Evolutionary conservation across 2,888 invertebrate species (phyloP), one percentile per base, ranked within the genome.

Genomic region (Pyrgus malvae): DNA sequence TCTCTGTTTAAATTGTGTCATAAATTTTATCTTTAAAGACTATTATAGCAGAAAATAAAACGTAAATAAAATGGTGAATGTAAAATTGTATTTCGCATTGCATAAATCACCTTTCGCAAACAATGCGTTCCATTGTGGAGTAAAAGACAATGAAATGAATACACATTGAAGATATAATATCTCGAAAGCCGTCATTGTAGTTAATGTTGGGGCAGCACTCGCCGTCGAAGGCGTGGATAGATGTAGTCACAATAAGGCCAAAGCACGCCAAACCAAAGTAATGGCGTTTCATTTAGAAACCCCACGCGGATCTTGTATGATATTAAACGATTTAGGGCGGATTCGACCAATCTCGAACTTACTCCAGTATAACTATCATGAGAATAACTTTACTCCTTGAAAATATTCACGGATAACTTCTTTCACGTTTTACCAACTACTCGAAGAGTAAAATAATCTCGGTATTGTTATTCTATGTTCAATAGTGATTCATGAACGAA

Each of bases 131-230:
- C 38, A 53, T 53, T 53, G 45, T 53, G 31, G 16, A 53, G 37
- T 53, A 11, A 38, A 53, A 38, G 35, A 51, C 21, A 53, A 53
- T 53, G 53, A 53, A 53, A 53, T 38, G 37, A 45, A 53, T 45
- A 38, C 45, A 31, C 37, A 29, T 21, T 38, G 11, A 29, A 37
- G 44, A 38, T 45, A 35, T 37, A 38, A 45, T 45, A 45, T 53
- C 37, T 45, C 7, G 14, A 37, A 27, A 7, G 49, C 31, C 17
- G 42, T 42, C 41, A 41, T 23, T 51, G 42, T 42, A 51, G 42
- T 53, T 44, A 44, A 44, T 51, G 51, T 44, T 27, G 17, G 27
- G 27, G 37, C 44, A 51, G 40, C 35, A 37, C 14, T 44, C 44
- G 51, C 37, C 44, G 31, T 29, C 35, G 27, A 17, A 44, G 51